These are phyloP conservation scores for Acronicta psi DNA, from an alignment of 2,888 invertebrate genomes.

Conservation along the genomic window DNA sequence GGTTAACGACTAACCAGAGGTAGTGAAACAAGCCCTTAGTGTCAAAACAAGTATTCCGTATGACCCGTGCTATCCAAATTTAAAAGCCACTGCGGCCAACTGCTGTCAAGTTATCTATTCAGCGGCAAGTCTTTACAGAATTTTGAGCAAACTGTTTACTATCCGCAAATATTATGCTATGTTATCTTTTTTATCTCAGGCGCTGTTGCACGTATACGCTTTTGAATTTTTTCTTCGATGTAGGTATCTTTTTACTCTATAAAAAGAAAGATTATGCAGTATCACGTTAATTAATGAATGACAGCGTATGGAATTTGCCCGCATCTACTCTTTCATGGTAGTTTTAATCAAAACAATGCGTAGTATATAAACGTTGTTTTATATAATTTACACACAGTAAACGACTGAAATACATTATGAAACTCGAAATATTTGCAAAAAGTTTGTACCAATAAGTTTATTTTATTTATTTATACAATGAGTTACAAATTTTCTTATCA, in stretches of 20 bases:
- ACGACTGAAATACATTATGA: no score
- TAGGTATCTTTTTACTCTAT: background rate
- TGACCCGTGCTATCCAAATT: no score
- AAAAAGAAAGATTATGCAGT: background rate
- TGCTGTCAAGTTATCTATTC: no score
- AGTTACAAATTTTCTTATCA: conserved; percentile 13
- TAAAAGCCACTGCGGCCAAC: no score
- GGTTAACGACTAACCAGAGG: no score
- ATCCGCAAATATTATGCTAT: conserved; percentile 30
- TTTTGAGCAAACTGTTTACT: conserved; percentile 32
- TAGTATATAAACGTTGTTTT: no score
- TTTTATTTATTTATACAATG: conserved; percentile 10
- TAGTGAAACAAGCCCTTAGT: no score
- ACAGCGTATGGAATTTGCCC: background rate
- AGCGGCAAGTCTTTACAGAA: conserved; percentile 10
- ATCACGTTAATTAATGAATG: background rate
- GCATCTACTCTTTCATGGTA: background rate
- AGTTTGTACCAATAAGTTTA: background rate
- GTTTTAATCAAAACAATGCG: background rate
- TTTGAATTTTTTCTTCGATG: conserved; percentile 11
- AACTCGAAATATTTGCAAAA: no score
- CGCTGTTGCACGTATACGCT: conserved; percentile 10
- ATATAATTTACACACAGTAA: no score
- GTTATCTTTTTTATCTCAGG: conserved; percentile 36
- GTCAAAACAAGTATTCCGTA: no score